These are phyloP conservation scores for Sphecodes monilicornis DNA, from an alignment of 2,888 invertebrate species.

Conservation along the genomic window DNA sequence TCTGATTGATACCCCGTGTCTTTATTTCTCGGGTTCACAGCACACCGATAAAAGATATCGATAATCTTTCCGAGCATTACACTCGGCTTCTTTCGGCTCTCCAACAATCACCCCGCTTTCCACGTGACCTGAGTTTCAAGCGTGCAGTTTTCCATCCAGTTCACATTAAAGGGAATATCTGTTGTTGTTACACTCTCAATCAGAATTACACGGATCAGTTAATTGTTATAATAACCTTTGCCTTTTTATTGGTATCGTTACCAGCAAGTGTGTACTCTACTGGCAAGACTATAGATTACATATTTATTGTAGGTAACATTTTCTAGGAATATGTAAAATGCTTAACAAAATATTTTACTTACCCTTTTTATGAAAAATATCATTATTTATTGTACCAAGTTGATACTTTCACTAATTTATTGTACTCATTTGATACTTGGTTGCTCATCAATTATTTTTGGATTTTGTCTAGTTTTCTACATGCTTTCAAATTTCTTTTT, in stretches of 20 bases:
- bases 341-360: too few species aligned
- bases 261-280: background rate
- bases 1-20: background rate
- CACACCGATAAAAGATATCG: conserved; percentile 31
- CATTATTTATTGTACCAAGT: too few species aligned
- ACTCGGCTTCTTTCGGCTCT: conserved; percentile 22
- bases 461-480: background rate
- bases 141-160: background rate
- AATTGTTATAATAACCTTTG: background rate
- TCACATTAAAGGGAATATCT: background rate
- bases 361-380: too few species aligned
- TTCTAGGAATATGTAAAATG: background rate
- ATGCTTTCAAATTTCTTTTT: background rate
- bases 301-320: background rate
- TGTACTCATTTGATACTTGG: too few species aligned
- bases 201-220: background rate
- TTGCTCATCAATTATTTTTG: background rate
- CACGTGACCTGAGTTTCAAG: conserved; percentile 21
- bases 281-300: background rate
- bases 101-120: conserved; percentile 30
- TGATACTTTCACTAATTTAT: too few species aligned
- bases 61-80: conserved; percentile 30
- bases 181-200: conserved; percentile 3
- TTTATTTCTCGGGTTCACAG: conserved; percentile 13
- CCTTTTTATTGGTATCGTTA: background rate